Evolutionary conservation across 2,888 invertebrate species (phyloP), one percentile per base, ranked within the genome.

Genomic region (Ceramica pisi): DNA sequence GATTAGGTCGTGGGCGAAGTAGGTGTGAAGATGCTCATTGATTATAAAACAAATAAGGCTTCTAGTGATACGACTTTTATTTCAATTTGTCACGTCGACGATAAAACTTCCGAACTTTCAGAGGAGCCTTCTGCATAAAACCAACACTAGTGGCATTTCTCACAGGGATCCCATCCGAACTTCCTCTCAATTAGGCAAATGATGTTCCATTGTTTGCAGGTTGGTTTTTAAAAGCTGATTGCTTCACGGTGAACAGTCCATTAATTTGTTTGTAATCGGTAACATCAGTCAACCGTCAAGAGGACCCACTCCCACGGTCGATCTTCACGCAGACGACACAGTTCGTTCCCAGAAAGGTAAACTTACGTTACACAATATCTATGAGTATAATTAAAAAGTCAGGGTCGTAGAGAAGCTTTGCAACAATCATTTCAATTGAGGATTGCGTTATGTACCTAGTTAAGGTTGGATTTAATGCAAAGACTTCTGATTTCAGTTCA

Each of bases 251-350:
- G 75, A 75, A 81, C 82, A 71, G 85, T 85, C 90, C 88, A 93
- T 92, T 92, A 92, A 93, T 92, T 91, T 92, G 91, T 91, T 92
- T 91, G 90, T 91, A 88, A 93, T 94, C 90, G 90, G 93, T 93
- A 94, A 93, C 92, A 94, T 93, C 94, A 95, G 93, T 95, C 94
- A 94, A 93, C 87, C 94, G 92, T 93, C 91, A 92, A 91, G 88
- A 85, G 84, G 88, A 87, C 86, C 83, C 84, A 89, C 92, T 94
- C 94, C 94, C 95, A 94, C 94, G 94, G 88, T 89, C 78, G 80
- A 82, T 89, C 88, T 88, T 86, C 78, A 74, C 82, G 84, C 86
- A 87, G 89, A 91, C 89, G 86, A 90, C 87, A 80, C 86, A 77
- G 72, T 84, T 88, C 78, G 84, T 90, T 90, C 91, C 86, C 87